phyloP scores from a whole-genome alignment of 1,140 invertebrate species.

The Periplaneta americana region DNA sequence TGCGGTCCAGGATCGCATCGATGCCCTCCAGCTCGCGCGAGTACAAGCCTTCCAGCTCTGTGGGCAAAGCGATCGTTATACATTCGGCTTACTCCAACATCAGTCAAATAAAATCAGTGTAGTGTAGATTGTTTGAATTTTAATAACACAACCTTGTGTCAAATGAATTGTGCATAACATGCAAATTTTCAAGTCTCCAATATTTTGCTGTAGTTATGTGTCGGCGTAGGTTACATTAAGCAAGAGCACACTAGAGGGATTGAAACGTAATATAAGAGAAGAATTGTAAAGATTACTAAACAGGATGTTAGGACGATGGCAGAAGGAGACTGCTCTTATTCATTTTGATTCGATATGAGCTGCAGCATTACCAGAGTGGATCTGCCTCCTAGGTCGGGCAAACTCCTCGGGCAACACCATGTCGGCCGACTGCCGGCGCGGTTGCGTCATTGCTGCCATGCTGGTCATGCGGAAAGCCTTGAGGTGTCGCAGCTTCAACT shows the following conservation, averaged over 20 bases:
- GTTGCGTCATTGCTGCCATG: background rate
- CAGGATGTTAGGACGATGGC: background rate
- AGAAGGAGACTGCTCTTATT: background rate
- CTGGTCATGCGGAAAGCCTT: conserved; percentile 30
- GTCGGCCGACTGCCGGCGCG: background rate
- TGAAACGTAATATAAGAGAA: background rate
- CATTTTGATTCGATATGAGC: background rate
- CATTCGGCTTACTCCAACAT: too few relatives aligned
- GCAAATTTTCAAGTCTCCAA: background rate
- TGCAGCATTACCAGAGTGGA: background rate
- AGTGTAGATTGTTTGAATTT: too few relatives aligned
- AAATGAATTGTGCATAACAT: background rate
- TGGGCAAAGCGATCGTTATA: background rate
- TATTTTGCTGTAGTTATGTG: too few relatives aligned
- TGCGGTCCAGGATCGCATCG: background rate
- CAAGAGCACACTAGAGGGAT: background rate
- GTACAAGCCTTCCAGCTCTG: background rate
- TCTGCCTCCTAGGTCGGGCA: background rate
- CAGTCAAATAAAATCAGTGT: too few relatives aligned
- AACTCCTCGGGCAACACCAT: background rate
- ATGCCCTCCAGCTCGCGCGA: background rate
- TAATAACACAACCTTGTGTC: background rate
- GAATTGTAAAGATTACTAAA: background rate
- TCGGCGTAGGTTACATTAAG: background rate
- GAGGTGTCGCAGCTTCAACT: conserved; percentile 29